Percentiles rank a stretch among this genome's conserved stretches.
Conservation (phyloP, 2,888 invertebrate species). For the Nemurella pictetii region DNA sequence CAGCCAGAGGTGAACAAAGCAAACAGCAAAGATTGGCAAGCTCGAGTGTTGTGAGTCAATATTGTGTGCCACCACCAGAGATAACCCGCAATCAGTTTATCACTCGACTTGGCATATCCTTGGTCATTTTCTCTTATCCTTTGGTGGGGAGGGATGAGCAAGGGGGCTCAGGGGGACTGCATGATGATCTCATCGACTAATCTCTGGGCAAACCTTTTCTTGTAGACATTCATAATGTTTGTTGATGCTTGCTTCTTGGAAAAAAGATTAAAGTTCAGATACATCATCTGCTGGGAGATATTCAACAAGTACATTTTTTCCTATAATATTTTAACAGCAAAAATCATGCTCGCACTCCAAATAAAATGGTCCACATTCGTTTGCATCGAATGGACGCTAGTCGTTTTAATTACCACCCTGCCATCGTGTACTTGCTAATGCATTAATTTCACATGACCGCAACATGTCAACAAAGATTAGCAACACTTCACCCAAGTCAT, state of each 20-base stretch:
- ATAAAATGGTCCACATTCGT: background rate
- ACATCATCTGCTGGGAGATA: background rate
- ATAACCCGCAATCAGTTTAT: conserved; percentile 3
- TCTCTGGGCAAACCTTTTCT: background rate
- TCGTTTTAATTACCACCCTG: no score
- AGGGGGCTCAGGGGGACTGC: background rate
- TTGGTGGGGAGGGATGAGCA: background rate
- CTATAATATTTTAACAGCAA: background rate
- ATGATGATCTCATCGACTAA: background rate
- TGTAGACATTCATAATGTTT: background rate
- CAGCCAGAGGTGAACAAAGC: background rate
- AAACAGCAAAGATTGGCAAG: background rate
- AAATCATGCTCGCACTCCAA: background rate
- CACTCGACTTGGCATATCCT: background rate
- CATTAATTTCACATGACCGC: background rate
- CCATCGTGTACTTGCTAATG: background rate
- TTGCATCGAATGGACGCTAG: background rate
- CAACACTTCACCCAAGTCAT: background rate
- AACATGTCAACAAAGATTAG: background rate
- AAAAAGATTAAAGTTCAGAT: background rate
- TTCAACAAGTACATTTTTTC: background rate
- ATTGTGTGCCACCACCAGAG: background rate
- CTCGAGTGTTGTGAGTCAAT: background rate
- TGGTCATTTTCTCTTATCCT: background rate
- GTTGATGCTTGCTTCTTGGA: background rate